These are phyloP conservation scores for Xestia sexstrigata DNA, from an alignment of 2,888 invertebrate species.

Conservation along the genomic window DNA sequence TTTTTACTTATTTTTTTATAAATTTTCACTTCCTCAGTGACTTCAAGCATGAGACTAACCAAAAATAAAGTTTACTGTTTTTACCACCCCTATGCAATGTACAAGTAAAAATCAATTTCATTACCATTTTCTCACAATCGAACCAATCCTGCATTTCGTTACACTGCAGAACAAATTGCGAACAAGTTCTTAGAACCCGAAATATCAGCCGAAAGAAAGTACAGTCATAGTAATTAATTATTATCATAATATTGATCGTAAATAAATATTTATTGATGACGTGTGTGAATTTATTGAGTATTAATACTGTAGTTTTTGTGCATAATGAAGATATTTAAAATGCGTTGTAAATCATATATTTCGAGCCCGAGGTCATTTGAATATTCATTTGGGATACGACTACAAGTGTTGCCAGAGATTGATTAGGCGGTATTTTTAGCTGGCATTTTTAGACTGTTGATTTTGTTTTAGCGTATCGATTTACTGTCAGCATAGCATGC, in stretches of 20 bases:
- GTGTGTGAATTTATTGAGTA: conserved; percentile 75
- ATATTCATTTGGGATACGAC: conserved; percentile 55
- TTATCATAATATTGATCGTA: conserved; percentile 80
- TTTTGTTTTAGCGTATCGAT: neutral
- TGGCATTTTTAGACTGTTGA: conserved; percentile 5
- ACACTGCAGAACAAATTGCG: conserved; percentile 81
- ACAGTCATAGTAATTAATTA: conserved; percentile 76
- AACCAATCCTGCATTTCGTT: conserved; percentile 72
- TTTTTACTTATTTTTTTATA: too few species aligned
- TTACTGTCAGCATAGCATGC: neutral
- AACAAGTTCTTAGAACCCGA: conserved; percentile 83
- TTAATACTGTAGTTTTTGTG: conserved; percentile 68
- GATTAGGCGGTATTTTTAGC: conserved; percentile 31
- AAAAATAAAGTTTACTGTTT: neutral
- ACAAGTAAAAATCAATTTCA: conserved; percentile 8
- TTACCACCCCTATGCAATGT: neutral
- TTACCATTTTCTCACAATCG: conserved; percentile 6
- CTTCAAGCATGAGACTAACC: too few species aligned
- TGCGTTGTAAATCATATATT: conserved; percentile 70
- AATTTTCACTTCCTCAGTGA: neutral
- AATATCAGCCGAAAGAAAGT: conserved; percentile 77
- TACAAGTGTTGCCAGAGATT: conserved; percentile 37
- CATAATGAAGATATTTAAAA: conserved; percentile 76
- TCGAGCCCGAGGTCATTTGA: conserved; percentile 57
- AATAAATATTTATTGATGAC: conserved; percentile 84